These are phyloP conservation scores for Hemistola chrysoprasaria DNA, from an alignment of 2,888 invertebrate genomes.

Conservation along the genomic window DNA sequence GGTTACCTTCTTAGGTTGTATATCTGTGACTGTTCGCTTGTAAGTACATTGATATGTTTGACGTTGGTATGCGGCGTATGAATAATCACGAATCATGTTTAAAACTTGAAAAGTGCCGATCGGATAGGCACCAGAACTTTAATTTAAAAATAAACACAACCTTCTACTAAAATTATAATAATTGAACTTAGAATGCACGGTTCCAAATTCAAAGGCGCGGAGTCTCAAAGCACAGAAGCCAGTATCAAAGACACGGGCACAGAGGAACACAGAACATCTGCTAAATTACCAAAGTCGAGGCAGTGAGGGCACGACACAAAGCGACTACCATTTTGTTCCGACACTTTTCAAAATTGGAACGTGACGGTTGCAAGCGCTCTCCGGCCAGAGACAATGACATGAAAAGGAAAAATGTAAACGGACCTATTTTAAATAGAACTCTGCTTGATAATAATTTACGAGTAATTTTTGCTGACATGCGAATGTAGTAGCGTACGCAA, in stretches of 20 bases:
- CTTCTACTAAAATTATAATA: too few species aligned
- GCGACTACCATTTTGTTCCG: constrained; percentile 80
- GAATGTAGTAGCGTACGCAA: constrained; percentile 36
- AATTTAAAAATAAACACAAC: too few species aligned
- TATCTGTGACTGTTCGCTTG: constrained; percentile 71
- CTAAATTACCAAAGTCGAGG: constrained; percentile 71
- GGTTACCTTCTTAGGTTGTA: constrained; percentile 65
- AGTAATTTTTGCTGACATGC: constrained; percentile 45
- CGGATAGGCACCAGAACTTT: constrained; percentile 4
- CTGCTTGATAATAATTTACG: constrained; percentile 66
- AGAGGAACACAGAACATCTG: constrained; percentile 64
- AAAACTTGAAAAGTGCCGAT: constrained; percentile 27
- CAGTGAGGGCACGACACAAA: constrained; percentile 67
- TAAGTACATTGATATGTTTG: constrained; percentile 61
- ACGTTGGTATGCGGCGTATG: constrained; percentile 71
- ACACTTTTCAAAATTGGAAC: constrained; percentile 83
- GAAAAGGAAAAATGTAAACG: constrained; percentile 82
- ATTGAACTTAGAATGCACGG: neutral
- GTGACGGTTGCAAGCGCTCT: constrained; percentile 81
- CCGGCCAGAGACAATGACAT: constrained; percentile 79
- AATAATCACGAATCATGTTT: constrained; percentile 77
- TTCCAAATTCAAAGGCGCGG: constrained; percentile 25
- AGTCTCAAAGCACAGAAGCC: constrained; percentile 29
- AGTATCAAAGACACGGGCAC: constrained; percentile 61
- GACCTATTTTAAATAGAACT: constrained; percentile 77